A percentile compares a stretch with the other conserved stretches of the same genome.
These are phyloP conservation scores for Okapia johnstoni DNA, from an alignment of 2,113 vertebrate genomes.

Conservation along the genomic window DNA sequence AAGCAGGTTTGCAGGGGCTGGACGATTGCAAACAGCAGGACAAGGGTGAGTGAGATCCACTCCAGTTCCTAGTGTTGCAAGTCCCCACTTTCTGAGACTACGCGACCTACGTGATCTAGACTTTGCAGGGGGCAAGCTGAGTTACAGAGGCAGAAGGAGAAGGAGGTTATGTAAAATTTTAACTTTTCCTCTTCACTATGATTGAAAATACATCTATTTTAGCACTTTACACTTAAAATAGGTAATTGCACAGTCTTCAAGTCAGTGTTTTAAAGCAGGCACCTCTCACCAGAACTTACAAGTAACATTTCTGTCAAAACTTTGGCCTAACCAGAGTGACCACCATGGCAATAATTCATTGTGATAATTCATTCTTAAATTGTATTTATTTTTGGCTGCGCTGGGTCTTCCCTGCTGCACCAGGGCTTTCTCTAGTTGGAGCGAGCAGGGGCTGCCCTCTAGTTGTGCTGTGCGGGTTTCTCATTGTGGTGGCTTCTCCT, in stretches of 20 bases:
- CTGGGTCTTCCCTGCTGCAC: not conserved
- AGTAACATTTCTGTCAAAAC: not conserved
- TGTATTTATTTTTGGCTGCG: not conserved
- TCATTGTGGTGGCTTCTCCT: not conserved
- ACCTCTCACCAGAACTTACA: not conserved
- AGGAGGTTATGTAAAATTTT: not conserved
- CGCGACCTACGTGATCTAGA: accelerated
- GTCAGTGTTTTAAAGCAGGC: not conserved
- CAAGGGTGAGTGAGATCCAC: not conserved
- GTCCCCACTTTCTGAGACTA: not conserved
- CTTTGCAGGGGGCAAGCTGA: not conserved
- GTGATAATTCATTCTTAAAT: not conserved
- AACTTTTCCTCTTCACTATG: not conserved
- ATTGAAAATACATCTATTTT: not conserved
- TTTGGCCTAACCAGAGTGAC: not conserved
- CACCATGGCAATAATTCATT: not conserved
- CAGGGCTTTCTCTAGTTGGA: not conserved
- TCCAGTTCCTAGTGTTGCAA: not conserved
- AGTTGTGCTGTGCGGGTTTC: not conserved
- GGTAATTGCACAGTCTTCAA: too few species aligned
- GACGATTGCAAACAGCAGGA: not conserved
- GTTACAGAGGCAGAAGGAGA: not conserved
- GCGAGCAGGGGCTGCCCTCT: not conserved
- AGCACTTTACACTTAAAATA: not conserved
- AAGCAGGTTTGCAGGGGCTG: not conserved